Evolutionary conservation across 2,797 vertebrate genomes (phyloP).

Genomic region (Bradypodion pumilum): DNA sequence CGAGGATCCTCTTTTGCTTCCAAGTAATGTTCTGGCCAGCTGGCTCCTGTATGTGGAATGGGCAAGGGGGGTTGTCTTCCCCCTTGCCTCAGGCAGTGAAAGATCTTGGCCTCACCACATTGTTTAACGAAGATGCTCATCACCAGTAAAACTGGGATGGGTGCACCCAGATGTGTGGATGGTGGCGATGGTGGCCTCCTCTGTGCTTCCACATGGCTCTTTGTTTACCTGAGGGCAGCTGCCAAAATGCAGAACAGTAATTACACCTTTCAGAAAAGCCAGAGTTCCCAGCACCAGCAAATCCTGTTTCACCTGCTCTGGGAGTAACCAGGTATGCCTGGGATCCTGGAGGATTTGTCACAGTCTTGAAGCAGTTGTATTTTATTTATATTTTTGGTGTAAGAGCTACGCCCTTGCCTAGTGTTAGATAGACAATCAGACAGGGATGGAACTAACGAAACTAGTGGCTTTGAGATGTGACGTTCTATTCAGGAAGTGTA

Average conservation of each 20-base stretch:
- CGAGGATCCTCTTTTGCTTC: neutral
- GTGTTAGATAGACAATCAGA: slow-evolving; percentile 25
- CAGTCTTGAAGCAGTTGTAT: neutral
- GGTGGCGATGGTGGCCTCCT: neutral
- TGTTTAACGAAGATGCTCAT: neutral
- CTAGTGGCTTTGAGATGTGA: slow-evolving; percentile 64
- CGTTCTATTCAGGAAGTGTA: slow-evolving; percentile 68
- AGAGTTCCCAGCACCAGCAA: neutral
- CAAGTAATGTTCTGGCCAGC: neutral
- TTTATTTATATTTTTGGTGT: neutral
- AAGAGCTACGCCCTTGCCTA: slow-evolving; percentile 10
- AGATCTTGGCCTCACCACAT: too few relatives aligned
- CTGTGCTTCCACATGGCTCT: slow-evolving; percentile 14
- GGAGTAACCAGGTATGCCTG: slow-evolving; percentile 6
- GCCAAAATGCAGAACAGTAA: slow-evolving; percentile 16
- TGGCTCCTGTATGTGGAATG: neutral
- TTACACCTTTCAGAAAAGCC: slow-evolving; percentile 13
- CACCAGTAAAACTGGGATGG: neutral
- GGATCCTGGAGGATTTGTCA: neutral
- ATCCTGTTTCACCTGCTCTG: slow-evolving; percentile 33
- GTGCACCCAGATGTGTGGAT: neutral
- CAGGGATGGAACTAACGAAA: neutral
- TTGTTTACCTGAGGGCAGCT: slow-evolving; percentile 12
- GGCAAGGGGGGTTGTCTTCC: neutral
- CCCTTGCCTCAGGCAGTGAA: neutral